A percentile compares a stretch with the other conserved stretches of the same genome.
These are phyloP conservation scores for Amphimallon solstitiale DNA, from an alignment of 2,888 invertebrate genomes.

Conservation along the genomic window DNA sequence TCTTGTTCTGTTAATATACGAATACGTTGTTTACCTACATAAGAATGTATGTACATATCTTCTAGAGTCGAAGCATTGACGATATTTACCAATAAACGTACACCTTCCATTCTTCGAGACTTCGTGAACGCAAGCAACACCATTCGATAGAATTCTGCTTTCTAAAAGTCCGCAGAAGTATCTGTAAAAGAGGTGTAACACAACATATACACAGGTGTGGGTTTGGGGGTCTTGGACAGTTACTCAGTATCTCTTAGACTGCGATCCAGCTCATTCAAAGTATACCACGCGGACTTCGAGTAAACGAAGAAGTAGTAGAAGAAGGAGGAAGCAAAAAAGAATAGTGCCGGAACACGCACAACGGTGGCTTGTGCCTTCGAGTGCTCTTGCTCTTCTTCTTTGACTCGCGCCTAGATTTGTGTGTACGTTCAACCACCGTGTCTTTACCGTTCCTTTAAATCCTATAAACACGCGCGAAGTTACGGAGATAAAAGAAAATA, in stretches of 20 bases:
- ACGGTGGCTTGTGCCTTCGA: constrained; percentile 5
- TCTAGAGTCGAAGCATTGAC: too few species aligned
- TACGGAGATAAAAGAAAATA: too few species aligned
- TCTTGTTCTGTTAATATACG: too few species aligned
- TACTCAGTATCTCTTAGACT: constrained; percentile 47
- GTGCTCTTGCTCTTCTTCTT: constrained; percentile 2
- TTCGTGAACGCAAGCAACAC: neutral
- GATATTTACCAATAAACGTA: too few species aligned
- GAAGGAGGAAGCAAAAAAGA: constrained; percentile 9
- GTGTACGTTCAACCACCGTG: neutral
- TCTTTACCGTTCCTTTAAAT: too few species aligned
- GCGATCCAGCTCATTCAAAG: constrained; percentile 41
- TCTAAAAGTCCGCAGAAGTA: constrained; percentile 46
- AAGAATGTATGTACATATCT: too few species aligned
- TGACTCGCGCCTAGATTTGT: neutral
- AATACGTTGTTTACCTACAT: too few species aligned
- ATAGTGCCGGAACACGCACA: constrained; percentile 23
- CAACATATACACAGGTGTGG: constrained; percentile 42
- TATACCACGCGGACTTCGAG: constrained; percentile 12
- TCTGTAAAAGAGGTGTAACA: constrained; percentile 44
- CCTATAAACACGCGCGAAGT: too few species aligned
- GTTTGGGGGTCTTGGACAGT: constrained; percentile 47
- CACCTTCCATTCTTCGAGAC: neutral
- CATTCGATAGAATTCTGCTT: constrained; percentile 43
- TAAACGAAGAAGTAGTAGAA: constrained; percentile 7